Evolutionary conservation across 2,113 vertebrate genomes (phyloP).

Genomic region (Acrocephalus arundinaceus): DNA sequence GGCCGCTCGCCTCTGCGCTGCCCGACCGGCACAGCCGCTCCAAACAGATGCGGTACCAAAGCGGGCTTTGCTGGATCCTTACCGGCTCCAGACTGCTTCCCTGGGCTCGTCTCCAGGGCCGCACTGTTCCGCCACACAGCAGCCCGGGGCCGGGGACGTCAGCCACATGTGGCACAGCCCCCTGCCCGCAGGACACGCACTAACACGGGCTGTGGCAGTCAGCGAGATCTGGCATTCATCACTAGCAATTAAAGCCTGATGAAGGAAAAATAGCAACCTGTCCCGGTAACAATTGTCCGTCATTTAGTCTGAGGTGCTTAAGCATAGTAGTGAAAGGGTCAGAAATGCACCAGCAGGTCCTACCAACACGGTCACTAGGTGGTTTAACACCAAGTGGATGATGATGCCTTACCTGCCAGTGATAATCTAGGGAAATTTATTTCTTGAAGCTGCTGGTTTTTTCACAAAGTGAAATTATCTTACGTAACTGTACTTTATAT

Average conservation of each 20-base stretch:
- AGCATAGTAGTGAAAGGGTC: background rate
- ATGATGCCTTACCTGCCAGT: background rate
- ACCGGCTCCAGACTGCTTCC: background rate
- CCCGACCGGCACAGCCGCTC: background rate
- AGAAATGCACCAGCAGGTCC: background rate
- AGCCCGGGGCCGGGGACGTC: fast-evolving
- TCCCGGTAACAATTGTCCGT: background rate
- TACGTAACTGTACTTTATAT: background rate
- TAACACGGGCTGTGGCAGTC: fast-evolving
- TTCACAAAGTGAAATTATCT: background rate
- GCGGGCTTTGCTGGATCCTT: fast-evolving
- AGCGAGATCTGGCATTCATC: background rate
- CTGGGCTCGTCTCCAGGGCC: background rate
- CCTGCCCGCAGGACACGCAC: background rate
- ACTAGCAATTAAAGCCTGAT: background rate
- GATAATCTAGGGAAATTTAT: background rate
- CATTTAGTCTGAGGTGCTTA: background rate
- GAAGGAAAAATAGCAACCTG: background rate
- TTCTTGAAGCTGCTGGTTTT: background rate
- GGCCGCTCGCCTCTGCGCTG: fast-evolving
- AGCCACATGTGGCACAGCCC: background rate
- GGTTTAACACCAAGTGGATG: background rate
- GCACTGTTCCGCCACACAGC: background rate
- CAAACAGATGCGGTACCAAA: background rate
- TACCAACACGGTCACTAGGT: background rate